Evolutionary conservation across 1,140 invertebrate genomes (phyloP).

Genomic region (Sarcophaga peregrina): DNA sequence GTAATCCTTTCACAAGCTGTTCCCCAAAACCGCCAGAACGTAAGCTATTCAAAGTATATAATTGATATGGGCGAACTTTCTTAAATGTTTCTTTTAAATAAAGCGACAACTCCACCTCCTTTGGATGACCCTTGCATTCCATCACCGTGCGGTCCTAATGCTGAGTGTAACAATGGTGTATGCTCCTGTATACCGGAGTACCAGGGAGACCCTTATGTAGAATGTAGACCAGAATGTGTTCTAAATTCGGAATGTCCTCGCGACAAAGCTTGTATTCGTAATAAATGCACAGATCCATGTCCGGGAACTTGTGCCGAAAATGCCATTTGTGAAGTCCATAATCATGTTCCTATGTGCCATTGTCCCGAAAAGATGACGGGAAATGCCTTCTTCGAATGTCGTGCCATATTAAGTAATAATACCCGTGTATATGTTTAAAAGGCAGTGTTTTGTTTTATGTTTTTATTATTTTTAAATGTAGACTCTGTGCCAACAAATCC

Average conservation of each 20-base stretch:
- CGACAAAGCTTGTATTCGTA: conserved; percentile 79
- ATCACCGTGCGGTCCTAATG: conserved; percentile 84
- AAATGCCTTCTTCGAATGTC: conserved; percentile 72
- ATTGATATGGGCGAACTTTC: background rate
- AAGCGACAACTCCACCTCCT: conserved; percentile 54
- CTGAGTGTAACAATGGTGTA: conserved; percentile 82
- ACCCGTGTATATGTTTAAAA: conserved; percentile 44
- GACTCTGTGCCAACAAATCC: conserved; percentile 68
- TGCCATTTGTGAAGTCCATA: conserved; percentile 79
- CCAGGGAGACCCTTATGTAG: conserved; percentile 85
- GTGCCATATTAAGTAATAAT: conserved; percentile 66
- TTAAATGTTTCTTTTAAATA: conserved; percentile 31
- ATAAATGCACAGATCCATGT: conserved; percentile 85
- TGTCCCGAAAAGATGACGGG: conserved; percentile 80
- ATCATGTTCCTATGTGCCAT: conserved; percentile 81
- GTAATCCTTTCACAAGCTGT: conserved; percentile 79
- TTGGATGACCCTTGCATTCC: conserved; percentile 73
- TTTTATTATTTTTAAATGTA: conserved; percentile 60
- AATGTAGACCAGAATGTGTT: conserved; percentile 85
- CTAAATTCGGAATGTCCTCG: conserved; percentile 84
- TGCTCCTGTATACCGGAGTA: conserved; percentile 82
- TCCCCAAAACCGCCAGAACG: conserved; percentile 68
- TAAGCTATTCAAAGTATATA: conserved; percentile 47
- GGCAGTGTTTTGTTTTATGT: conserved; percentile 63
- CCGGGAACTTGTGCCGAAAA: conserved; percentile 82